These are phyloP conservation scores for Alviniconcha strummeri DNA, from an alignment of 2,888 invertebrate species.

Conservation along the genomic window DNA sequence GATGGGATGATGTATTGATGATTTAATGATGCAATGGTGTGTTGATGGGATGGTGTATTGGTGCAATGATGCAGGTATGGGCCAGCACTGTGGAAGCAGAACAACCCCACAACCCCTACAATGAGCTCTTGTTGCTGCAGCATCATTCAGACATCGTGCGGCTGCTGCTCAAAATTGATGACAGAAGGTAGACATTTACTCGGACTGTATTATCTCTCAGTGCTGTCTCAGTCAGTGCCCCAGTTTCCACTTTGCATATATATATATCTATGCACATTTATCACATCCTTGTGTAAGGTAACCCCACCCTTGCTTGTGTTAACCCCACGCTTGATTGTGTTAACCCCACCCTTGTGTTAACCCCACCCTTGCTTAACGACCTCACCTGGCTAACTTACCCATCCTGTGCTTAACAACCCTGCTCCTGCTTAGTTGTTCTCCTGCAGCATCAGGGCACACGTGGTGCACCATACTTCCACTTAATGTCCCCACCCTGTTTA, in stretches of 20 bases:
- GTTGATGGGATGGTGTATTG: background rate
- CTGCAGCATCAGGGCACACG: no score
- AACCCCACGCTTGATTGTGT: no score
- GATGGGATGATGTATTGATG: background rate
- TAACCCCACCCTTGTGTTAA: background rate
- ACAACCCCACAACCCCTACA: conserved; percentile 65
- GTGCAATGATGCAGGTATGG: background rate
- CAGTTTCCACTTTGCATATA: background rate
- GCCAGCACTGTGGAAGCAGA: conserved; percentile 42
- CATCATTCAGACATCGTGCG: conserved; percentile 67
- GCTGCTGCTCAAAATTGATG: conserved; percentile 57
- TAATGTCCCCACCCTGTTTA: no score
- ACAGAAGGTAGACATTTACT: conserved; percentile 55
- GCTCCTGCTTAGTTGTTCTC: no score
- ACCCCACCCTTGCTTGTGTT: no score
- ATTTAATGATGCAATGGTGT: background rate
- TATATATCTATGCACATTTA: background rate
- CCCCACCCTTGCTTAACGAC: no score
- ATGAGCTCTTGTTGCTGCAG: conserved; percentile 63
- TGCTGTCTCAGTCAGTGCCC: background rate
- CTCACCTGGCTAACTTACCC: no score
- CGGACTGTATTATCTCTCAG: no score
- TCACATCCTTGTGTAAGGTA: no score
- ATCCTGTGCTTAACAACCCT: no score
- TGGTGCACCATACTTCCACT: no score